A percentile compares a stretch with the other conserved stretches of the same genome.
Evolutionary conservation across 2,113 vertebrate genomes (phyloP).

Genomic region (Cepphus grylle): DNA sequence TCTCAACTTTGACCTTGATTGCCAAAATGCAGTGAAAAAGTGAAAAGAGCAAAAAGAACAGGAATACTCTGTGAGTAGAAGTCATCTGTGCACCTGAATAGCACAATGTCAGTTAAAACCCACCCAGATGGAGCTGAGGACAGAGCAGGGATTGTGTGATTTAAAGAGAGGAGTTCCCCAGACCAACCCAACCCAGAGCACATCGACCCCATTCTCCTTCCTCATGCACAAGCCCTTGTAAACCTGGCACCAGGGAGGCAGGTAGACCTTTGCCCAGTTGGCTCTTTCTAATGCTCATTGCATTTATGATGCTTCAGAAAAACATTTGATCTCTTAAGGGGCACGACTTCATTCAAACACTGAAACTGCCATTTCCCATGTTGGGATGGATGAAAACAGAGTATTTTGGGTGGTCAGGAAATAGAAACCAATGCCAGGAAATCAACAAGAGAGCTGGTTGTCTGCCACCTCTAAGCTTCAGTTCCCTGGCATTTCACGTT

Average conservation of each 20-base stretch:
- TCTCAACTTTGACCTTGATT: slow-evolving; percentile 93
- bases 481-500: not conserved
- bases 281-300: not conserved
- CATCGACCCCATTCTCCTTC: not conserved
- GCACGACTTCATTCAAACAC: not conserved
- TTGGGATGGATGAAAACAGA: not conserved
- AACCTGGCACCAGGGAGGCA: not conserved
- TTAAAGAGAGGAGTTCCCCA: not conserved
- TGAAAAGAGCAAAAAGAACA: slow-evolving; percentile 2
- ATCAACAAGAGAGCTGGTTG: not conserved
- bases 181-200: not conserved
- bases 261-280: not conserved
- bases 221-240: not conserved
- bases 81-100: not conserved
- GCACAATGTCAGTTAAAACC: not conserved
- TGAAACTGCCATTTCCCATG: not conserved
- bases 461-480: not conserved
- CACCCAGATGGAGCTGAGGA: not conserved
- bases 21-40: not conserved
- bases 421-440: not conserved
- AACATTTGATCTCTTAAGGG: not conserved
- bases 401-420: not conserved
- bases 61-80: not conserved
- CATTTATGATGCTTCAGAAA: not conserved
- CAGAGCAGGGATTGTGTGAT: not conserved